Evolutionary conservation across 2,888 invertebrate species (phyloP), one percentile per base, ranked within the genome.

Genomic region (Aromia moschata): DNA sequence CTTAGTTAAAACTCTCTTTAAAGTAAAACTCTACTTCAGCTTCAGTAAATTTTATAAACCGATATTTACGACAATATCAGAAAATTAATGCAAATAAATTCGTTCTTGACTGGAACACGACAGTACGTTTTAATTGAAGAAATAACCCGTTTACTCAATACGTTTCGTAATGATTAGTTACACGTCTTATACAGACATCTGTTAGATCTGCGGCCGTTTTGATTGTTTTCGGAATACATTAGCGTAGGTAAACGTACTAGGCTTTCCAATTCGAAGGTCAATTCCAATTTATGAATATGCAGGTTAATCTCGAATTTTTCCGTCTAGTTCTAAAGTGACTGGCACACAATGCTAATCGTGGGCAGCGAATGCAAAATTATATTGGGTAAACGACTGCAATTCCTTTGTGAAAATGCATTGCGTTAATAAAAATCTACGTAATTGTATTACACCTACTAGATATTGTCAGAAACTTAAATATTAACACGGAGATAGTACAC

Each of bases 241-340:
- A 30, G n/a, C 20, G 20, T 25, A 44, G 20, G 44, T 44, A 44
- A 44, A 44, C 20, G 30, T 31, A 45, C 14, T 15, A n/a, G 9
- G 31, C 45, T 31, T 45, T 45, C 45, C 15, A 45, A 31, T 15
- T 16, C 31, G 12, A 45, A 45, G 45, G 45, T 45, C 45, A 30
- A 16, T 1, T 15, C 15, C 12, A 5, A 5, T 25, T 33, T 10
- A 33, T 7, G 33, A n/a, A 33, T 10, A 33, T 25, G 25, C 7
- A 25, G 7, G 25, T 33, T 31, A 14, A 18, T 11, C 31, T 15
- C 15, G 2, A 7, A 16, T 45, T 45, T 45, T 45, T 45, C n/a
- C 15, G 14, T 16, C 31, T 45, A 31, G 31, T 16, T 45, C 20
- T 10, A 31, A 12, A 5, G 31, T 31, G 45, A 33, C 33, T 5